These are phyloP conservation scores for Periplaneta americana DNA, from an alignment of 1,140 invertebrate genomes.

Conservation along the genomic window DNA sequence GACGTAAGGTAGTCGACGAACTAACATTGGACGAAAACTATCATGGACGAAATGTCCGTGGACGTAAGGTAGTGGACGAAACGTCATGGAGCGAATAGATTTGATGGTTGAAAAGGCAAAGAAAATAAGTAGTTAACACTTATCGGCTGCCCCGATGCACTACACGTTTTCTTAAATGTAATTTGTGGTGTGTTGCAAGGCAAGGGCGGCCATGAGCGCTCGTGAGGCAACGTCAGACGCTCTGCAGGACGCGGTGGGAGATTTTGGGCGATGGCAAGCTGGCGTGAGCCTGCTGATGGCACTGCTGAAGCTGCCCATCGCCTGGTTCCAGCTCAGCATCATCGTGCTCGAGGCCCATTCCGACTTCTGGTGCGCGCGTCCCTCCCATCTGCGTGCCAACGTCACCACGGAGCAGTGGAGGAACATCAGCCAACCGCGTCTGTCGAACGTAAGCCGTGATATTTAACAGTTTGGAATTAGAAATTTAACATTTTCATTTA, in stretches of 20 bases:
- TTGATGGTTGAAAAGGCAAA: too few species aligned
- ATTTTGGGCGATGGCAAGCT: slow-evolving; percentile 16
- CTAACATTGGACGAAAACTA: too few species aligned
- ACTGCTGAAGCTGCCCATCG: slow-evolving; percentile 21
- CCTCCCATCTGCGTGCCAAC: neutral
- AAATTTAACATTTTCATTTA: too few species aligned
- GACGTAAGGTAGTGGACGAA: too few species aligned
- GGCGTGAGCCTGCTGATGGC: slow-evolving; percentile 16
- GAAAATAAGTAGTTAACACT: too few species aligned
- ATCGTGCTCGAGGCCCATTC: slow-evolving; percentile 14
- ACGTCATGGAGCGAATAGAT: too few species aligned
- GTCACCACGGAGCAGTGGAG: neutral
- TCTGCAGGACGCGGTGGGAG: neutral
- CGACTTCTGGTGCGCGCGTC: slow-evolving; percentile 7
- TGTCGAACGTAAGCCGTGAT: neutral
- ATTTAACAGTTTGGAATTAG: too few species aligned
- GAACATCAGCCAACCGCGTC: slow-evolving; percentile 1
- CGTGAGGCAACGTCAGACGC: neutral
- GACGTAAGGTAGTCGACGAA: too few species aligned
- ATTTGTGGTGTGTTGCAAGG: too few species aligned
- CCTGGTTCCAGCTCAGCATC: slow-evolving; percentile 23
- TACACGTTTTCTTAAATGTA: too few species aligned
- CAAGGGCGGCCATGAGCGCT: neutral
- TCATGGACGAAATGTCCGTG: too few species aligned
- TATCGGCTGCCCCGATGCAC: too few species aligned